These are phyloP conservation scores for Leucoraja erinaceus DNA, from an alignment of 2,113 vertebrate genomes.

Conservation along the genomic window DNA sequence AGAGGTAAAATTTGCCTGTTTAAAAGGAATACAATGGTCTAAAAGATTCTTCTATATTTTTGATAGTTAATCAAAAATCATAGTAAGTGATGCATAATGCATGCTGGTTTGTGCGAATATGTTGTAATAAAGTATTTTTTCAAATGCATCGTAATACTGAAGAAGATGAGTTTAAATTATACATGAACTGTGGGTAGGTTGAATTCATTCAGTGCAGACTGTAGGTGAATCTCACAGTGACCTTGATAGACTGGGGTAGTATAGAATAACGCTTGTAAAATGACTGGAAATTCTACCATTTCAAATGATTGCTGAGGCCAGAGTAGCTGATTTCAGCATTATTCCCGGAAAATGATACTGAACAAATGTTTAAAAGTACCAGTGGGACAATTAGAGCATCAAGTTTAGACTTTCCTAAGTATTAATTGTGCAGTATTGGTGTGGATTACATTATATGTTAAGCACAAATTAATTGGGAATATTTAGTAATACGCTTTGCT, in stretches of 20 bases:
- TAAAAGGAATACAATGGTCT: constrained; percentile 13
- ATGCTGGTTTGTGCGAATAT: constrained; percentile 73
- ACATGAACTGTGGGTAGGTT: constrained; percentile 64
- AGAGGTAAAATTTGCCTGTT: constrained; percentile 4
- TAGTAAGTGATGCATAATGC: constrained; percentile 64
- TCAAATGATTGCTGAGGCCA: constrained; percentile 72
- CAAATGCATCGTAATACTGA: constrained; percentile 60
- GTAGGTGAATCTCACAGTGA: constrained; percentile 68
- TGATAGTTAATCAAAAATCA: constrained; percentile 34
- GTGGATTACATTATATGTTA: neutral
- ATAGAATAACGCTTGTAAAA: constrained; percentile 65
- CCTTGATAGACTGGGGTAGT: constrained; percentile 64
- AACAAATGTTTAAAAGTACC: constrained; percentile 5
- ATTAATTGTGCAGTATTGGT: neutral
- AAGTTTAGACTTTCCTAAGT: constrained; percentile 15
- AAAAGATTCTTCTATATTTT: constrained; percentile 36
- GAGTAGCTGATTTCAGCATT: constrained; percentile 71
- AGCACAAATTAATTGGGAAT: neutral
- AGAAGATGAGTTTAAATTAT: constrained; percentile 73
- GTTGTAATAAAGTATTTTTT: constrained; percentile 75
- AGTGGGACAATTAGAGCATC: neutral
- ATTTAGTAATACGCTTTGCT: neutral
- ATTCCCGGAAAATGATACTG: constrained; percentile 3
- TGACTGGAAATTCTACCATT: constrained; percentile 62
- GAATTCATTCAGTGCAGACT: constrained; percentile 61